Percentiles rank a stretch among this genome's conserved stretches.
These are phyloP conservation scores for Ammodytes marinus DNA, from an alignment of 2,113 vertebrate species.

Conservation along the genomic window DNA sequence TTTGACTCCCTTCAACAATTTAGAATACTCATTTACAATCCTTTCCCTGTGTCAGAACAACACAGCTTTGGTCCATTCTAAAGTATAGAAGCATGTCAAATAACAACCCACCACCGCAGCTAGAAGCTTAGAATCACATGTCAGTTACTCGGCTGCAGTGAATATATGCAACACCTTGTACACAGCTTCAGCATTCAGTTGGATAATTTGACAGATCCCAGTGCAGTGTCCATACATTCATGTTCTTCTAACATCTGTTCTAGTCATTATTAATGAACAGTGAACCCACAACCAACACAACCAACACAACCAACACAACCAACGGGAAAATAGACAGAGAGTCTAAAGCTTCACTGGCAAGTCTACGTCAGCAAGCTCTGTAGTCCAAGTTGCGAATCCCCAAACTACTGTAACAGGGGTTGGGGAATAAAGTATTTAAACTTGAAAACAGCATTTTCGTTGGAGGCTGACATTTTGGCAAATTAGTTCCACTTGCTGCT, in stretches of 20 bases:
- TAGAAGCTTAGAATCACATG: conserved; percentile 31
- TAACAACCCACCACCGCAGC: conserved; percentile 9
- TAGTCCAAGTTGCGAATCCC: not conserved
- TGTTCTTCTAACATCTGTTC: conserved; percentile 51
- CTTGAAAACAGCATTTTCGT: not conserved
- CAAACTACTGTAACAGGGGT: not conserved
- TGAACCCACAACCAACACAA: too few species aligned
- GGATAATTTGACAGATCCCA: conserved; percentile 17
- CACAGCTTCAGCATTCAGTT: conserved; percentile 16
- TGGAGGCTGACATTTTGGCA: not conserved
- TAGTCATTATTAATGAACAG: conserved; percentile 57
- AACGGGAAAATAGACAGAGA: not conserved
- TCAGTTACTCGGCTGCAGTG: conserved; percentile 19
- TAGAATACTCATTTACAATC: conserved; percentile 34
- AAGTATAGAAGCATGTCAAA: conserved; percentile 15
- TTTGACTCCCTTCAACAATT: conserved; percentile 44
- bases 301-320: too few species aligned
- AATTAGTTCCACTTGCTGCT: not conserved
- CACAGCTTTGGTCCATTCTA: conserved; percentile 28
- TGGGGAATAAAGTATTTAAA: not conserved
- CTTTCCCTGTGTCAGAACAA: conserved; percentile 5
- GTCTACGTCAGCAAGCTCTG: conserved; percentile 25
- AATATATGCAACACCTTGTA: conserved; percentile 26
- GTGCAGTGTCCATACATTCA: conserved; percentile 35
- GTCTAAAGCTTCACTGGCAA: conserved; percentile 13